Evolutionary conservation across 1,140 invertebrate genomes (phyloP), one percentile per base, ranked within the genome.

Genomic region (Drosophila neocordata): DNA sequence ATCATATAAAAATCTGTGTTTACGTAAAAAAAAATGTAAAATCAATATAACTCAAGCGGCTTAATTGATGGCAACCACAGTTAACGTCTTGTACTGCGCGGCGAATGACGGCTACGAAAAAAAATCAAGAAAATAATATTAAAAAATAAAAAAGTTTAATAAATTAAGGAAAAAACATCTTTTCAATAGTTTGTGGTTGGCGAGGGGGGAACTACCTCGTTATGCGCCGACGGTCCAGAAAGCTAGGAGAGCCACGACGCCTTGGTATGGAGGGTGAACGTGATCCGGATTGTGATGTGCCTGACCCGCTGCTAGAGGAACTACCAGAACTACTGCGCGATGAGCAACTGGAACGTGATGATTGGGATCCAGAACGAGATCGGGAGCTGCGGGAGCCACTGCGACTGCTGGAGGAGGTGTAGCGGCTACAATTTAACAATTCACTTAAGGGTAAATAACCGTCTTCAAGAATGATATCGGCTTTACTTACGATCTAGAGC

Each of bases 171-270:
- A 41, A 65, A 57, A 20, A 4, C 20, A 18, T 9, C 1, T 8
- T 11, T 13, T 15, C 8, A 8, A 3, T 1, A 8, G 41, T 7
- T 8, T 15, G 15, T 4, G 41, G 7, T 6, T 9, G 34, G 7
- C 41, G 7, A 44, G 15, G 15, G 15, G 15, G 11, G 34, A 57
- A 31, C 93, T 94, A 98, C 97, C 97, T 98, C 56, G 97, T 98
- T 74, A 98, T 98, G 69, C 97, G 93, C 57, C 97, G 93, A 83
- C 96, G 94, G 89, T 98, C 97, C 35, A 98, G 92, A 92, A 98
- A 98, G 90, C 96, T 97, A 1, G 97, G 97, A 48, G 97, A 98
- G 27, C 97, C 97, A 75, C 96, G 94, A 71, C 97, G 94, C 52
- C 97, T 93, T 22, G 97, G 96, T 92, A 98, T 98, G 22, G 97